Conservation (phyloP, 2,797 vertebrate genomes). For the Sebastes ruberrimus region DNA sequence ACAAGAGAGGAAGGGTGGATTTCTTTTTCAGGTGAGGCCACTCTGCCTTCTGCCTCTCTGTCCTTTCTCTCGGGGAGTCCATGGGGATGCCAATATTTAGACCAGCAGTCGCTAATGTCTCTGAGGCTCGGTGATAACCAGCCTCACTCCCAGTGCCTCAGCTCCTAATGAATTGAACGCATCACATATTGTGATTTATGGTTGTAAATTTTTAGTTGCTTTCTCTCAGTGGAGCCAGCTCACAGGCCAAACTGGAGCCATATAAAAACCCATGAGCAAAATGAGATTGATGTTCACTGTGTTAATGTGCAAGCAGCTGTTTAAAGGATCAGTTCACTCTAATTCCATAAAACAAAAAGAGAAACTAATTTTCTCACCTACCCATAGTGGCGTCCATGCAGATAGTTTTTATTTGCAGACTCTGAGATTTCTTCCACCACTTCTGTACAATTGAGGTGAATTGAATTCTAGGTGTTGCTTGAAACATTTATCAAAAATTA, state of each 20-base stretch:
- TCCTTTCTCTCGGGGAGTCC: neutral
- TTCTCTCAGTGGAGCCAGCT: neutral
- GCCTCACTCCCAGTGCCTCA: neutral
- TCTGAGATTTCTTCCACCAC: neutral
- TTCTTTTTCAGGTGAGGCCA: constrained; percentile 33
- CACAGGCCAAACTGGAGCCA: neutral
- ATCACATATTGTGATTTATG: constrained; percentile 44
- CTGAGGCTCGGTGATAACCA: neutral
- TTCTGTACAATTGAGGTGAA: neutral
- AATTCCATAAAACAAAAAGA: neutral
- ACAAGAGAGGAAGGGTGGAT: constrained; percentile 25
- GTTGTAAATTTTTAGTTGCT: constrained; percentile 15
- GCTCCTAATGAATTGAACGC: constrained; percentile 24
- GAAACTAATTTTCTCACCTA: neutral
- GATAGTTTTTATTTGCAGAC: neutral
- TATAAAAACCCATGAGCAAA: neutral
- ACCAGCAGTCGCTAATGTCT: constrained; percentile 12
- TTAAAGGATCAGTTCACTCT: neutral
- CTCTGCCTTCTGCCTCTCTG: neutral
- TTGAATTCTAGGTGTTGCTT: neutral
- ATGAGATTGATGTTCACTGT: constrained; percentile 6
- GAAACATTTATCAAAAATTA: neutral
- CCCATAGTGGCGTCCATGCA: neutral
- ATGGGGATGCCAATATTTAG: neutral
- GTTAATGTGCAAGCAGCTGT: neutral